Evolutionary conservation across 1,140 invertebrate genomes (phyloP).

Genomic region (Pachyrhynchus sulphureomaculatus): DNA sequence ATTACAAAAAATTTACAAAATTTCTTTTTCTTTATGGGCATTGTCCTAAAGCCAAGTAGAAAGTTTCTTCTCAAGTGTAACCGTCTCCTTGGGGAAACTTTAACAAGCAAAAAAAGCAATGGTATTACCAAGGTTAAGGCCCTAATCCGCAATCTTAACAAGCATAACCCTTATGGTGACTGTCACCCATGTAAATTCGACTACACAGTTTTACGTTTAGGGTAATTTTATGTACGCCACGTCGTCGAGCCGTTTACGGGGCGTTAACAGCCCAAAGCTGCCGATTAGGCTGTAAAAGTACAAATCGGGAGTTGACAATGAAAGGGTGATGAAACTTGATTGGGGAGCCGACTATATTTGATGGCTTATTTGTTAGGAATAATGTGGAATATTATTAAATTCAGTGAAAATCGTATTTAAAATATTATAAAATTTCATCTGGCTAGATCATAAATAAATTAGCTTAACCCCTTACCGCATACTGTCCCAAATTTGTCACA

Average conservation of each 20-base stretch:
- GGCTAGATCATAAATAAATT: too few relatives aligned
- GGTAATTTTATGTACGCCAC: constrained; percentile 3
- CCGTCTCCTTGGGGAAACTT: neutral
- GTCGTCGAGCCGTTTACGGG: neutral
- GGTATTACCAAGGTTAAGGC: neutral
- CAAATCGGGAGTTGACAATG: constrained; percentile 6
- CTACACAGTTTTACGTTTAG: neutral
- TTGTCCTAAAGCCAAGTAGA: too few relatives aligned
- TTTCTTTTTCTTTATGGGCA: too few relatives aligned
- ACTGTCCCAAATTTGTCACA: too few relatives aligned
- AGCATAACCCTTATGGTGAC: neutral
- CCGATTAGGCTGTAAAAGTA: constrained; percentile 9
- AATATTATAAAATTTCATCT: too few relatives aligned
- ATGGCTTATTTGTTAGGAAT: neutral
- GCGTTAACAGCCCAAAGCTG: constrained; percentile 6
- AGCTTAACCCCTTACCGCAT: too few relatives aligned
- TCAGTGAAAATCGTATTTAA: too few relatives aligned
- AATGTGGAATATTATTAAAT: too few relatives aligned
- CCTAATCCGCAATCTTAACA: constrained; percentile 4
- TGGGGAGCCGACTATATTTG: neutral
- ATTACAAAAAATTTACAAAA: too few relatives aligned
- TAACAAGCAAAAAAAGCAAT: constrained; percentile 1
- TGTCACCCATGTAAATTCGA: neutral
- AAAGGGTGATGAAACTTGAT: constrained; percentile 7
- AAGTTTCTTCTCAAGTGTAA: too few relatives aligned